Evolutionary conservation across 23 tunicate species (phyloP).

Genomic region (Ciona savignyi): DNA sequence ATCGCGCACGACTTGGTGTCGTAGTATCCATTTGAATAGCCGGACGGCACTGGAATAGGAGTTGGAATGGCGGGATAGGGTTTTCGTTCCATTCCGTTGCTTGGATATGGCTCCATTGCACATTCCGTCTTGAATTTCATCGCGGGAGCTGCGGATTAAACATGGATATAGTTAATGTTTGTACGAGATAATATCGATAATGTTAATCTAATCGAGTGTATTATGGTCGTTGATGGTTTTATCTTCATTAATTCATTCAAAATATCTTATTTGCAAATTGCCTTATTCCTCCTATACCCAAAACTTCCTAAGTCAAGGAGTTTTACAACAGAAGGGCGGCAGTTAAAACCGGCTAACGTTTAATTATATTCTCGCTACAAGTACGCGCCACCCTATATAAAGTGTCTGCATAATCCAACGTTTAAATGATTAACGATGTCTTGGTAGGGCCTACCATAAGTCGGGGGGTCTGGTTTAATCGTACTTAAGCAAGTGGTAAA

Average conservation of each 20-base stretch:
- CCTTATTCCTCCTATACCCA: too few relatives aligned
- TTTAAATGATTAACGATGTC: neutral
- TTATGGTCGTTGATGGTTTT: too few relatives aligned
- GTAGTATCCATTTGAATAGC: conserved; percentile 68
- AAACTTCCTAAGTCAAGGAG: too few relatives aligned
- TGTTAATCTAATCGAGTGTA: too few relatives aligned
- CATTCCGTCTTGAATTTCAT: conserved; percentile 88
- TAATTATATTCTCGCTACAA: neutral
- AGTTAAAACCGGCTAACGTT: neutral
- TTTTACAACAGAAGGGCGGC: neutral
- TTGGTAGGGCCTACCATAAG: neutral
- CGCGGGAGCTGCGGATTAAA: conserved; percentile 49
- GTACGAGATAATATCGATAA: too few relatives aligned
- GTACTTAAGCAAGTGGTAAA: neutral
- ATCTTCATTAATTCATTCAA: neutral
- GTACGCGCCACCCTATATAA: neutral
- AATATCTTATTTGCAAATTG: neutral
- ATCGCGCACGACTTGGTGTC: conserved; percentile 88
- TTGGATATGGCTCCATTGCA: conserved; percentile 53
- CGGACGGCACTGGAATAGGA: conserved; percentile 53
- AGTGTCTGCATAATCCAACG: neutral
- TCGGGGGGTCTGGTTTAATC: neutral
- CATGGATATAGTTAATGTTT: conserved; percentile 14
- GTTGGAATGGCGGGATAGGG: conserved; percentile 76
- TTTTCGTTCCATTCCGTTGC: conserved; percentile 47